Evolutionary conservation across 2,113 vertebrate species (phyloP).

Genomic region (Perca schrenkii): DNA sequence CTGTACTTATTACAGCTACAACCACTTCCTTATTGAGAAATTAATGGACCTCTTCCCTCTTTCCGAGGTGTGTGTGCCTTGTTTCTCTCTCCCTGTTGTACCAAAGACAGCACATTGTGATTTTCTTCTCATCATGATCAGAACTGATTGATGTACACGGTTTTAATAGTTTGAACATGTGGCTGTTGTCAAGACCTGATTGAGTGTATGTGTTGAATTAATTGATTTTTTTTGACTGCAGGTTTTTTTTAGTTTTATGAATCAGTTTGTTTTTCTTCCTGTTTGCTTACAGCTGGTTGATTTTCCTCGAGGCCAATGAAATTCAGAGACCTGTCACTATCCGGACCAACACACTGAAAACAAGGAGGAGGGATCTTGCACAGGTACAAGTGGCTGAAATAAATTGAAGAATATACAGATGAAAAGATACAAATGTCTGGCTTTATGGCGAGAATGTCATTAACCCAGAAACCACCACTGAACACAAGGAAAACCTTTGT

Average conservation of each 20-base stretch:
- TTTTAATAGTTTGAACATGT: background rate
- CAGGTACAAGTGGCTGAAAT: conserved; percentile 80
- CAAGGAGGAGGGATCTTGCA: conserved; percentile 93
- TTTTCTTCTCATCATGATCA: background rate
- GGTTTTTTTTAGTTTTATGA: background rate
- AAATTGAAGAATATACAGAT: background rate
- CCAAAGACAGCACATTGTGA: background rate
- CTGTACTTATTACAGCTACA: conserved; percentile 95
- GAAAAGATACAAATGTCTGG: background rate
- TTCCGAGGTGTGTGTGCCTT: conserved; percentile 87
- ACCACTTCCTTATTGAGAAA: conserved; percentile 90
- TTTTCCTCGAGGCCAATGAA: conserved; percentile 97
- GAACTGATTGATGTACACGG: background rate
- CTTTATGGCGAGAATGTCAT: background rate
- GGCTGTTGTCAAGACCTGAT: background rate
- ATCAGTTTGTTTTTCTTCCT: background rate
- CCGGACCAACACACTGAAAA: conserved; percentile 96
- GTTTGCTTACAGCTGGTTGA: conserved; percentile 88
- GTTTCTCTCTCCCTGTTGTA: background rate
- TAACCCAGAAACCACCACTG: background rate
- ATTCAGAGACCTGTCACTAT: conserved; percentile 95
- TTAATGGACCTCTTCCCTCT: conserved; percentile 93
- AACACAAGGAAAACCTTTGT: no score
- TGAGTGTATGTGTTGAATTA: background rate
- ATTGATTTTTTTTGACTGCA: background rate